A percentile compares a stretch with the other conserved stretches of the same genome.
These are phyloP conservation scores for Pseudolaguvia tuberculata DNA, from an alignment of 2,113 vertebrate genomes.

Conservation along the genomic window DNA sequence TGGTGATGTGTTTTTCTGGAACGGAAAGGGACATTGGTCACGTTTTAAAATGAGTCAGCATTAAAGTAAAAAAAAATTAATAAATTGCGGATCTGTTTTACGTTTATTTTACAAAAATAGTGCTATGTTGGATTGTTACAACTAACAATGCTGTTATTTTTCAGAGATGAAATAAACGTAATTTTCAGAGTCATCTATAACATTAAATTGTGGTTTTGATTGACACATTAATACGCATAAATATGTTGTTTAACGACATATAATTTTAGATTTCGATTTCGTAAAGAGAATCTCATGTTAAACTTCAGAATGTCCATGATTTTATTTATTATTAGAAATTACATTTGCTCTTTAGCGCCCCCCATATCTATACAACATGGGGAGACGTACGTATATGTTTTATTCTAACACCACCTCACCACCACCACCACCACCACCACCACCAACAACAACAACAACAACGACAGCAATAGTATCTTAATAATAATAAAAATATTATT, in stretches of 20 bases:
- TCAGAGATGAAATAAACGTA: neutral
- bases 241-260: neutral
- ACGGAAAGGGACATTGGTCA: neutral
- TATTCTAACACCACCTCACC: no score
- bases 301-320: neutral
- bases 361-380: neutral
- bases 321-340: neutral
- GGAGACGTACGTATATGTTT: no score
- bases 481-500: no score
- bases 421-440: no score
- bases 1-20: constrained; percentile 24
- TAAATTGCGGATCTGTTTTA: neutral
- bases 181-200: no score
- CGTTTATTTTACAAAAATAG: neutral
- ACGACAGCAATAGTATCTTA: no score
- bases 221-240: neutral
- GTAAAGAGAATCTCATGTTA: neutral
- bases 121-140: neutral
- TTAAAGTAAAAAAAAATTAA: neutral
- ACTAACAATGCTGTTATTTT: neutral
- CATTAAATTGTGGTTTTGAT: neutral
- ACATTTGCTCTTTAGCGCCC: constrained; percentile 35
- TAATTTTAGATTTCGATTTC: neutral
- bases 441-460: no score
- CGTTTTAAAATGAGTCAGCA: no score